Conservation (phyloP, 2,797 vertebrate species). For the Florisuga fusca region DNA sequence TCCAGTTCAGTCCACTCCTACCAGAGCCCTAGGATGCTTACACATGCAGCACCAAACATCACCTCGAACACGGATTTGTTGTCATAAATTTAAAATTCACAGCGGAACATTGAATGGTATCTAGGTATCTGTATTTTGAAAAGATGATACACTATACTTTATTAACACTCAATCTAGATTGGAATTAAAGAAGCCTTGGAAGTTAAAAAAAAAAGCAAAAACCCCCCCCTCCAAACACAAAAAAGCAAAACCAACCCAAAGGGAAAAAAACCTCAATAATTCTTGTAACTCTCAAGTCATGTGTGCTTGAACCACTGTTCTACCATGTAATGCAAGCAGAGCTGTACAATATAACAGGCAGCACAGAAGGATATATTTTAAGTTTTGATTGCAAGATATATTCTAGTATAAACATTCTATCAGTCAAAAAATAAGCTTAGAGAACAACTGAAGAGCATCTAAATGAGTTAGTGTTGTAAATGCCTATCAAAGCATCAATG, state of each 20-base stretch:
- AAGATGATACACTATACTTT: not conserved
- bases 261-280: not conserved
- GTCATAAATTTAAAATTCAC: not conserved
- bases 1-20: not conserved
- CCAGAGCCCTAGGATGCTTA: not conserved
- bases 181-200: not conserved
- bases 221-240: not conserved
- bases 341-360: not conserved
- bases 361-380: not conserved
- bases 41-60: not conserved
- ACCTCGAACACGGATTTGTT: not conserved
- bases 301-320: not conserved
- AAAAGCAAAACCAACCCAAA: not conserved
- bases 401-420: not conserved
- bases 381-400: not conserved
- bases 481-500: not conserved
- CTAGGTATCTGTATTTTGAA: not conserved
- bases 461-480: not conserved
- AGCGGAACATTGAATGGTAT: not conserved
- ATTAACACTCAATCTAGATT: fast-evolving
- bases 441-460: not conserved
- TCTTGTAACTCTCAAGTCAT: not conserved
- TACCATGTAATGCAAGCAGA: not conserved
- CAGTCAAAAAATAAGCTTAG: not conserved
- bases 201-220: not conserved